Evolutionary conservation across 2,113 vertebrate genomes (phyloP).

Genomic region (Tauraco erythrolophus): DNA sequence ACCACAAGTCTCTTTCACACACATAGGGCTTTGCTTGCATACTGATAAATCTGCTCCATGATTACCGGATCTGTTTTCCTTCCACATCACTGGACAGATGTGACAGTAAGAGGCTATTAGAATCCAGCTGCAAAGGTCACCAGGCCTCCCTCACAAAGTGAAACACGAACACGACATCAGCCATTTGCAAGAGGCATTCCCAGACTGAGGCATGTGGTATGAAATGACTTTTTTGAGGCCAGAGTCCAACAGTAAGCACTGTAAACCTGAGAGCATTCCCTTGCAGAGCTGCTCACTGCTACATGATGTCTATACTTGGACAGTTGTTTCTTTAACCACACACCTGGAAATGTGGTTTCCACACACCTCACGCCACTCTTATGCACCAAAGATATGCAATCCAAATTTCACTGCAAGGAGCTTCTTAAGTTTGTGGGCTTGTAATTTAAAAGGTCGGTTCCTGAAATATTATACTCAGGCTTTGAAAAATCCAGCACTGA

Average conservation of each 20-base stretch:
- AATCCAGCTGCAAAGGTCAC: constrained; percentile 1
- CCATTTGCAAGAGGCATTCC: not conserved
- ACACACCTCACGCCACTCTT: not conserved
- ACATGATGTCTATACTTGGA: accelerated
- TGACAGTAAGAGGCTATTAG: not conserved
- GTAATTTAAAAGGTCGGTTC: not conserved
- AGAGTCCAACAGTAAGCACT: not conserved
- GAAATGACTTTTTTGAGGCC: not conserved
- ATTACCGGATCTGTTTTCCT: not conserved
- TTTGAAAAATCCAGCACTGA: not conserved
- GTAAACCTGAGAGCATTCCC: not conserved
- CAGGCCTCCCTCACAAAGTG: not conserved
- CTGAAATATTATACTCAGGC: not conserved
- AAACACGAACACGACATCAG: not conserved
- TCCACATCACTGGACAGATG: not conserved
- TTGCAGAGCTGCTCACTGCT: not conserved
- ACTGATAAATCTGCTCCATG: accelerated
- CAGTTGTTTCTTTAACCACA: not conserved
- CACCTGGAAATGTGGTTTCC: not conserved
- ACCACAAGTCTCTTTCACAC: not conserved
- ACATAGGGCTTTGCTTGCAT: not conserved
- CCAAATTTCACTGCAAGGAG: not conserved
- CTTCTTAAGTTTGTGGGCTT: not conserved
- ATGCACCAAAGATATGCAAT: not conserved
- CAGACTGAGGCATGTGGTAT: not conserved